Base-by-base conservation (phyloP, 2,113 vertebrate species). In the Daubentonia madagascariensis region DNA sequence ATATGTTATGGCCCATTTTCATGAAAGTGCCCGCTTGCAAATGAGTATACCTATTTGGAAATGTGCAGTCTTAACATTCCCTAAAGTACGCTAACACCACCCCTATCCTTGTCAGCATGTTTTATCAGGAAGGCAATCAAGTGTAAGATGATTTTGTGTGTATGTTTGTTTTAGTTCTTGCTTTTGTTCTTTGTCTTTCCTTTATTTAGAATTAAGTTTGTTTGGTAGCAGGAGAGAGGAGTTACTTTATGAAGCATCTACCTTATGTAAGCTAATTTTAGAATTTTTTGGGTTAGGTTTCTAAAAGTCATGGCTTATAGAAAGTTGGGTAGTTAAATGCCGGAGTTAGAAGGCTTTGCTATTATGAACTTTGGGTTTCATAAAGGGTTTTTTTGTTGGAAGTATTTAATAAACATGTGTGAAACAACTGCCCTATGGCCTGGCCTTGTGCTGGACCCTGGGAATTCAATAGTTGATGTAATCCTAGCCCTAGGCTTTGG, bases 1-100 rank as follows among this genome's bases (percentile, higher is more conserved):
- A 85, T 95, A 61, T 14, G 1, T 90, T 90, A 88, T 95, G 94
- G 70, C 79, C 87, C 90, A 90, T 97, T 97, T 95, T 95, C 70
- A 81, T 67, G 59, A 81, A 96, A 93, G 68, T 40, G 32, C 52
- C 83, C 1, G 52, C 89, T 97, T 96, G 91, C 89, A 95, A 75
- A 97, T 92, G 95, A 85, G 80, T 11, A 3, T 6, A 30, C 81
- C 85, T 73, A 2, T 28, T 14, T 81, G 63, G 50, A 78, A 85
- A 96, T 92, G 75, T 81, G 86, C 80, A 72, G 45, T 61, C 76
- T 20, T 20, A 28, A 9, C 57, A 45, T n/a, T 88, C 86, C 84
- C 86, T 11, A 17, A 67, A 25, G 52, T 32, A 40, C 23, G 6
- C 32, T 68, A 78, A 73, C 11, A 52, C 13, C 23, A 45, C 32